Evolutionary conservation across 2,113 vertebrate genomes (phyloP), one percentile per base, ranked within the genome.

Genomic region (Mionectes macconnelli): DNA sequence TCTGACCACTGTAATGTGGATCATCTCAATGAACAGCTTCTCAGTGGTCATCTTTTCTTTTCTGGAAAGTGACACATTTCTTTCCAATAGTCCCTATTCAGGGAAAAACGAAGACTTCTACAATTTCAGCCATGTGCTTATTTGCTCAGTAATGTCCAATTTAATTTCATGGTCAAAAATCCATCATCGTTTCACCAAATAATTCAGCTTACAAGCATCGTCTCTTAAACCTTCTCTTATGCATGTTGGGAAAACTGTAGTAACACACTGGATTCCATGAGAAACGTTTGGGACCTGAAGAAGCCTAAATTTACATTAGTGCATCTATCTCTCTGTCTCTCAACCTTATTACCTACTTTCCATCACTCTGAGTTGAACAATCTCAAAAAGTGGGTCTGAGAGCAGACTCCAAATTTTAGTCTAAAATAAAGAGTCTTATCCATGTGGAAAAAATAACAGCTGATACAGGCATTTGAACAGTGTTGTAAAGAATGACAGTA

Each of bases 311-410:
- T 82, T 89, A 64, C n/a, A 64, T 87, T 56, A 69, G 6, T 40
- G 16, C 30, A 50, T 92, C 84, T 90, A 56, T 91, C 30, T 93
- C 90, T 94, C 75, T 88, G 67, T 66, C 69, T 72, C 39, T 94
- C 75, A 82, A 1, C 49, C 94, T 92, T 91, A n/a, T 64, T 93
- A 74, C 31, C 17, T 88, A 40, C 42, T 86, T 94, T 94, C 53
- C 18, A 62, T 64, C 50, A 45, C 30, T 59, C 49, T 70, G 66
- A 79, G 23, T 8, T 68, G 49, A 79, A 50, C 7, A 10, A 66
- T 24, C 53, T 84, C n/a, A 63, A 86, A 83, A 84, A 86, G 11
- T 47, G 83, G 16, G 40, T 64, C 78, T 70, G 31, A 69, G 27
- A 72, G 30, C 5, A 87, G 23, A 73, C 9, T 79, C 42, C 22